These are phyloP conservation scores for Drosophila parvula DNA, from an alignment of 1,140 invertebrate genomes.

Conservation along the genomic window DNA sequence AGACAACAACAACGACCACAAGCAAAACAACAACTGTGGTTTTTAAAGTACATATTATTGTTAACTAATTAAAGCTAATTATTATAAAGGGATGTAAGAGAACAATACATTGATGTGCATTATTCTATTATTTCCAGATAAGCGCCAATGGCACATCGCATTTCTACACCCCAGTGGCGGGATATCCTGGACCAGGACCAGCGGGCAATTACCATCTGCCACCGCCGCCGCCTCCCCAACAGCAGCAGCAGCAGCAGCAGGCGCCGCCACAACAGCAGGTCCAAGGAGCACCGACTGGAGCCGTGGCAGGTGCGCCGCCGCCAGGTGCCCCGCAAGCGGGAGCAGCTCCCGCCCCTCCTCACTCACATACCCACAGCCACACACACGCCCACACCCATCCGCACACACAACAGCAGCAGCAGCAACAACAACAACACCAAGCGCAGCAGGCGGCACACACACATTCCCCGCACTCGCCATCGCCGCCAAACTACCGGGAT, in stretches of 20 bases:
- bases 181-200: constrained; percentile 84
- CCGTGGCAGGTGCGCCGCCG: not conserved
- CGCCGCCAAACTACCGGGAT: constrained; percentile 88
- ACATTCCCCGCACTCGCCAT: constrained; percentile 85
- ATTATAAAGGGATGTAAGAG: not conserved
- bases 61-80: not conserved
- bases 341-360: not conserved
- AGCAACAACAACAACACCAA: constrained; percentile 47
- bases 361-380: constrained; percentile 21
- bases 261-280: constrained; percentile 53
- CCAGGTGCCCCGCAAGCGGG: not conserved
- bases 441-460: constrained; percentile 63
- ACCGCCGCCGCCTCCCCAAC: constrained; percentile 60
- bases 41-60: constrained; percentile 40
- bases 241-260: constrained; percentile 59
- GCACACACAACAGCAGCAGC: constrained; percentile 57
- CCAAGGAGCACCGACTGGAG: constrained; percentile 8
- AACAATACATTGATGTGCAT: not conserved
- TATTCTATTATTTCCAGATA: constrained; percentile 51
- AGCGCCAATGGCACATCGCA: constrained; percentile 85
- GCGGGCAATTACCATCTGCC: constrained; percentile 85
- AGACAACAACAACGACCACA: constrained; percentile 32
- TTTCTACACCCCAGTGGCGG: constrained; percentile 86
- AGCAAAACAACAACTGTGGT: constrained; percentile 24
- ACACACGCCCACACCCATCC: constrained; percentile 22